Conservation (phyloP, 1,140 invertebrate species). For the Anastrepha obliqua region DNA sequence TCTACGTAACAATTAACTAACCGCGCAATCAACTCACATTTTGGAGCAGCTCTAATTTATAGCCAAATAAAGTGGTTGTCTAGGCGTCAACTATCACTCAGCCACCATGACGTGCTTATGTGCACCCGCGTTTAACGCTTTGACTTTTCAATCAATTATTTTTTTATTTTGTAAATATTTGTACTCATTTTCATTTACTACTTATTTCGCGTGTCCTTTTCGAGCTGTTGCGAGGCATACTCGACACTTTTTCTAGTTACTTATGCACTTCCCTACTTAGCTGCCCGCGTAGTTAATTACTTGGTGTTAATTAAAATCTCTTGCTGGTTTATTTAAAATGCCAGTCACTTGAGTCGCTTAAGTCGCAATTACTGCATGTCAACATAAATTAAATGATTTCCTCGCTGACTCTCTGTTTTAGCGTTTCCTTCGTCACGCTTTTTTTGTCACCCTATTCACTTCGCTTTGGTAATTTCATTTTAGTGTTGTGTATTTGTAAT, state of each 20-base stretch:
- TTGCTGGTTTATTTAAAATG: slow-evolving; percentile 46
- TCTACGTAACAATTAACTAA: background rate
- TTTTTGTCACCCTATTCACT: background rate
- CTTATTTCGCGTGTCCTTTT: too few relatives aligned
- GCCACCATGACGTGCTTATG: background rate
- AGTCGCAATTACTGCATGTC: slow-evolving; percentile 47
- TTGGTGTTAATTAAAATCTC: slow-evolving; percentile 52
- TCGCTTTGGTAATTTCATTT: background rate
- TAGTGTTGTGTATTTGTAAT: background rate
- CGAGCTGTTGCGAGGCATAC: background rate
- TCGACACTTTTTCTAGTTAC: background rate
- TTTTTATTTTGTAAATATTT: background rate
- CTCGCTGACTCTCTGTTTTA: background rate
- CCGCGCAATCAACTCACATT: background rate
- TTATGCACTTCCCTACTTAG: background rate
- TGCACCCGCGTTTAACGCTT: background rate
- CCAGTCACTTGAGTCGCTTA: slow-evolving; percentile 39
- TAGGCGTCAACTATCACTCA: slow-evolving; percentile 3
- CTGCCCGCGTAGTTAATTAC: slow-evolving; percentile 46
- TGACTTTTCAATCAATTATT: slow-evolving; percentile 30
- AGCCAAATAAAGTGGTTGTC: background rate
- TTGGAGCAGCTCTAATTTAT: background rate
- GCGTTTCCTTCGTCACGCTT: background rate
- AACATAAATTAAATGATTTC: slow-evolving; percentile 46
- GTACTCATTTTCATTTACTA: background rate